These are phyloP conservation scores for Emydocephalus ijimae DNA, from an alignment of 2,113 vertebrate genomes.

Conservation along the genomic window DNA sequence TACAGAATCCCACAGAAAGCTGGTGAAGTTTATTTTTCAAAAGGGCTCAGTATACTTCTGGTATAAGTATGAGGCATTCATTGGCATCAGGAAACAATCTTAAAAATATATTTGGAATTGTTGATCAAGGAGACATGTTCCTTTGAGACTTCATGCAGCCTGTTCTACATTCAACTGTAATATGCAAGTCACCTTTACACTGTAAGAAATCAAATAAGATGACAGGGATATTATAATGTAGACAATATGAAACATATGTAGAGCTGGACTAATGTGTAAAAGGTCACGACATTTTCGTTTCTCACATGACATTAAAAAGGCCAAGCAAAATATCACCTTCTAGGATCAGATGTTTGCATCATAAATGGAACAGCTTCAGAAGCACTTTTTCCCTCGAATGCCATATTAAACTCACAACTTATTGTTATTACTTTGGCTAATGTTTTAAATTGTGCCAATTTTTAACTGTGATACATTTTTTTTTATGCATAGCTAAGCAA, in stretches of 20 bases:
- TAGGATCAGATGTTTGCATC: not conserved
- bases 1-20: not conserved
- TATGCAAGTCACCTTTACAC: not conserved
- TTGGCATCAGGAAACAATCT: not conserved
- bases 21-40: not conserved
- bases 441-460: conserved; percentile 20
- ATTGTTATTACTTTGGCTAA: conserved; percentile 27
- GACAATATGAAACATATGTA: not conserved
- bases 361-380: not conserved
- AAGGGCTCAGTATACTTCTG: not conserved
- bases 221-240: not conserved
- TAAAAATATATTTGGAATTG: not conserved
- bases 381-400: not conserved
- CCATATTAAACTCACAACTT: not conserved
- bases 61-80: not conserved
- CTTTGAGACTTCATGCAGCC: not conserved
- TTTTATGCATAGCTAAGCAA: conserved; percentile 26
- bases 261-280: not conserved
- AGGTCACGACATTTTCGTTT: conserved; percentile 1
- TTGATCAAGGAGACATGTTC: not conserved
- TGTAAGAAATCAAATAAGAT: not conserved
- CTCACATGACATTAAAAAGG: not conserved
- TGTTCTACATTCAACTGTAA: not conserved
- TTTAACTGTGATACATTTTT: conserved; percentile 36
- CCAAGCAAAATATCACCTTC: conserved; percentile 11